Evolutionary conservation across 2,113 vertebrate genomes (phyloP), one percentile per base, ranked within the genome.

Genomic region (Chelonoidis abingdonii): DNA sequence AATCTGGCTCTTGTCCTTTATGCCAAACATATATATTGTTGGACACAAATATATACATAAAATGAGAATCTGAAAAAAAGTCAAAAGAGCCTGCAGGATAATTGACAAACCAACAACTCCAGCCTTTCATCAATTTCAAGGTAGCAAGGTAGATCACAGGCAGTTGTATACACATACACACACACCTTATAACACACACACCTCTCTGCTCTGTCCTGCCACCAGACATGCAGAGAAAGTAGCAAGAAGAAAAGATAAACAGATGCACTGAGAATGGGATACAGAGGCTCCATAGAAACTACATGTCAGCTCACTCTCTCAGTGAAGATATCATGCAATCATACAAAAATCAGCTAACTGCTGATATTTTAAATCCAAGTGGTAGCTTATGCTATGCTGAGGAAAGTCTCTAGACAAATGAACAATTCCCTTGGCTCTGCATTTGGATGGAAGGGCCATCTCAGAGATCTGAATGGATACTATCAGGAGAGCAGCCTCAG

Each of bases 21-120:
- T 69, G 80, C 72, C 84, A 84, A 93, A 87, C 93, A 86, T 27
- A 93, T 94, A 92, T 1, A 86, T 3, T 0, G 38, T 0, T 0
- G 83, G 62, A 95, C 85, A 88, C 83, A 88, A 78, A 56, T 0
- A 0, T 41, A 5, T 3, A 83, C 44, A 47, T 53, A 29, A 72
- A 90, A 89, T 0, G 2, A 0, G 3, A 84, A 81, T 57, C 0
- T 0, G 3, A 78, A 92, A 92, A 38, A 38, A 49, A 0, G 53
- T 92, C 54, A 95, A 95, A 93, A 80, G 92, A 92, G 72, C 96
- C 96, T 92, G 87, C 49, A 93, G 95, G 97, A 93, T 83, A 95
- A 92, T 1, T 89, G 94, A 96, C 80, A 93, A 93, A 41, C 35
- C 90, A 75, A 82, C 62, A 44, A 2, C 49, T 47, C 90, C 89